These are phyloP conservation scores for Campylorhamphus procurvoides DNA, from an alignment of 2,113 vertebrate genomes.

Conservation along the genomic window DNA sequence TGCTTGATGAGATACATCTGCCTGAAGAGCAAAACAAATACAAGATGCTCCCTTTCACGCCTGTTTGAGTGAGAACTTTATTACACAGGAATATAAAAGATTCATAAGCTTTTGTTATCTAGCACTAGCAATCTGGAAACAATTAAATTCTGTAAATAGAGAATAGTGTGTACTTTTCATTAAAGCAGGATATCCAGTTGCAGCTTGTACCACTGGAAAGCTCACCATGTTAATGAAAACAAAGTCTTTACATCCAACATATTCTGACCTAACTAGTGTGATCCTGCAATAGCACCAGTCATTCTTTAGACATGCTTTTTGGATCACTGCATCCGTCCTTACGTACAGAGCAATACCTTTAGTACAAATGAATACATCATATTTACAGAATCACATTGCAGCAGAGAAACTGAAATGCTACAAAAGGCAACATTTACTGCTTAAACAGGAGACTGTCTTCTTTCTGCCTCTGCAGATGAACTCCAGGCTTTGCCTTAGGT, in stretches of 20 bases:
- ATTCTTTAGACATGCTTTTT: neutral
- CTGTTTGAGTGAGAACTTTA: neutral
- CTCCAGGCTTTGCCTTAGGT: neutral
- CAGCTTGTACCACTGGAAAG: neutral
- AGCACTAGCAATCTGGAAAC: constrained; percentile 26
- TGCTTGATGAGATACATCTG: neutral
- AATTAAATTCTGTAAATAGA: constrained; percentile 36
- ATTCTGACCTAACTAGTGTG: neutral
- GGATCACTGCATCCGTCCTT: neutral
- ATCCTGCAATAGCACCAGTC: neutral
- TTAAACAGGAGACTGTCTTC: neutral
- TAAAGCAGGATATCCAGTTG: neutral
- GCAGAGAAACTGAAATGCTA: neutral
- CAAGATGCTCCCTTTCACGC: neutral
- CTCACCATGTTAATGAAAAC: neutral
- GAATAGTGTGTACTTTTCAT: neutral
- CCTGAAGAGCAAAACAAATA: neutral
- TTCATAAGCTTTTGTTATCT: constrained; percentile 25
- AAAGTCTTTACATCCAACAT: neutral
- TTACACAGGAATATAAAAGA: constrained; percentile 32
- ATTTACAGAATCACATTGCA: neutral
- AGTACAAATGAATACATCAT: neutral
- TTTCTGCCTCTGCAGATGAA: neutral
- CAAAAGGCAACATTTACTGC: neutral
- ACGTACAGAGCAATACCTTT: neutral